Conservation (phyloP, 1,140 invertebrate genomes). For the Drosophila sucinea region DNA sequence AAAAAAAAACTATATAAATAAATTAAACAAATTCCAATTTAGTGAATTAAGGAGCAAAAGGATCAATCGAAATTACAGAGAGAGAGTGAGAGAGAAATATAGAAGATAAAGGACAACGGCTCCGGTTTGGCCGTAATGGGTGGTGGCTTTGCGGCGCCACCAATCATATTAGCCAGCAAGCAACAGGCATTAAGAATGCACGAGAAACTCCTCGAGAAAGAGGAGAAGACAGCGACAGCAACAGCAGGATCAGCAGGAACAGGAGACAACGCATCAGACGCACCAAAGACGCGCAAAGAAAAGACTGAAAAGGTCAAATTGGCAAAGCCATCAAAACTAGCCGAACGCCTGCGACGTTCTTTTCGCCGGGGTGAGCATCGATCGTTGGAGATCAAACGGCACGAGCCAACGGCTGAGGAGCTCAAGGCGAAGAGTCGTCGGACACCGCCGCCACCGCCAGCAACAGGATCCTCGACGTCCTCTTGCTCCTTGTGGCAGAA, state of each 20-base stretch:
- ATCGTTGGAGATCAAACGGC: slow-evolving; percentile 67
- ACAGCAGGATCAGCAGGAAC: not conserved
- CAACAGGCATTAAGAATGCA: slow-evolving; percentile 59
- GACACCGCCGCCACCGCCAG: slow-evolving; percentile 34
- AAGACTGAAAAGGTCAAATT: slow-evolving; percentile 74
- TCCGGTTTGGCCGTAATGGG: slow-evolving; percentile 71
- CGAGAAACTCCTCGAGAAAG: slow-evolving; percentile 77
- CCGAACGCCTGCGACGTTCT: slow-evolving; percentile 69
- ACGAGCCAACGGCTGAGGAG: slow-evolving; percentile 54
- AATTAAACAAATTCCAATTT: slow-evolving; percentile 43
- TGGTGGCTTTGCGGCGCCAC: slow-evolving; percentile 76
- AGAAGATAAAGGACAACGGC: slow-evolving; percentile 4
- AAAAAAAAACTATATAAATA: slow-evolving; percentile 44
- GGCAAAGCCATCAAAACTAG: slow-evolving; percentile 72
- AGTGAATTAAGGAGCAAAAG: slow-evolving; percentile 30
- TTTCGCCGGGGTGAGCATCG: slow-evolving; percentile 73
- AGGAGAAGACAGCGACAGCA: slow-evolving; percentile 36
- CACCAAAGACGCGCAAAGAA: slow-evolving; percentile 39
- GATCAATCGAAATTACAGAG: slow-evolving; percentile 18
- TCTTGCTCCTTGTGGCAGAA: slow-evolving; percentile 23
- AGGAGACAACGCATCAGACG: not conserved
- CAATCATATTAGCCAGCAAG: slow-evolving; percentile 65
- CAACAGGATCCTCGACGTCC: slow-evolving; percentile 47
- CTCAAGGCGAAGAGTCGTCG: slow-evolving; percentile 37
- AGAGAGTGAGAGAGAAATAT: slow-evolving; percentile 23